phyloP scores from a whole-genome alignment of 2,113 vertebrate species.

The Oreochromis niloticus region DNA sequence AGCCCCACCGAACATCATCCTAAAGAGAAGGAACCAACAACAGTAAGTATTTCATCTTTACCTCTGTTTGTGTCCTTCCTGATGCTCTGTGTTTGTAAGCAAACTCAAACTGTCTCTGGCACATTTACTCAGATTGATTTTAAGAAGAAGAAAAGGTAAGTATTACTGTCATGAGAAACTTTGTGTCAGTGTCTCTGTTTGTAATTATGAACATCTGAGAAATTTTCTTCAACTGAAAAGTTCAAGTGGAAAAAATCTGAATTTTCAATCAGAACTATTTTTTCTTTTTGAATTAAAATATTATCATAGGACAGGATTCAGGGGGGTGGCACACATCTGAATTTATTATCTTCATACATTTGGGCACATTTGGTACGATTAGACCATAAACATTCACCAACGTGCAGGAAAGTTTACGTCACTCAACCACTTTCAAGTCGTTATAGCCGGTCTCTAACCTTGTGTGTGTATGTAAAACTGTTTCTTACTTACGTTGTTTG shows the following conservation, averaged over 20 bases:
- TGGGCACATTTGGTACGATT: too few species aligned
- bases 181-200: neutral
- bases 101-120: neutral
- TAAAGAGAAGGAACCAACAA: neutral
- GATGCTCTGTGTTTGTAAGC: neutral
- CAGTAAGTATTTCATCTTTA: neutral
- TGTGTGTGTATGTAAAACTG: neutral
- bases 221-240: neutral
- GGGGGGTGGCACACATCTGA: neutral
- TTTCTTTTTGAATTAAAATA: neutral
- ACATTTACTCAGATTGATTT: neutral
- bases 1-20: neutral
- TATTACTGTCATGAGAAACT: neutral
- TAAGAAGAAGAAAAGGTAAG: neutral
- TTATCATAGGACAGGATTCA: neutral
- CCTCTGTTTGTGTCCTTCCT: neutral
- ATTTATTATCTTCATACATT: too few species aligned
- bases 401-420: neutral
- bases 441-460: neutral
- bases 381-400: too few species aligned
- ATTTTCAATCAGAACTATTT: accelerated
- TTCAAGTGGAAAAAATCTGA: neutral
- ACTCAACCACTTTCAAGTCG: neutral
- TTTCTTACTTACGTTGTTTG: neutral
- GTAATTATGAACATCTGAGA: neutral